These are phyloP conservation scores for Aphidius colemani DNA, from an alignment of 2,888 invertebrate genomes.

Conservation along the genomic window DNA sequence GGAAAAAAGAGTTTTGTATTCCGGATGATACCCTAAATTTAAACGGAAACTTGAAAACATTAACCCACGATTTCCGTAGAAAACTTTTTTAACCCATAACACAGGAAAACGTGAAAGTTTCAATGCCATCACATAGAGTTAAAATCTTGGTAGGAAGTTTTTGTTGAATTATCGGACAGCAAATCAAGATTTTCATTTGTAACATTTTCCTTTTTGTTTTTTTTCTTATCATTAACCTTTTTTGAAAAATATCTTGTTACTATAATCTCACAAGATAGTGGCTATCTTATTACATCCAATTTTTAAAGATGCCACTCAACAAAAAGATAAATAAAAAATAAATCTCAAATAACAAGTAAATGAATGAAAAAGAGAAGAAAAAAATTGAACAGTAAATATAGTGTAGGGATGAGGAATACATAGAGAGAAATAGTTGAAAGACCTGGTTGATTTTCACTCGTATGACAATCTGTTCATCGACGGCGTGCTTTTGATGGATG, in stretches of 20 bases:
- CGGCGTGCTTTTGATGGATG: constrained; percentile 43
- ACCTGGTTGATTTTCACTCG: constrained; percentile 14
- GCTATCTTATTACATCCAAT: too few relatives aligned
- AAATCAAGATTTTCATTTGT: too few relatives aligned
- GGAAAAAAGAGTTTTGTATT: constrained; percentile 15
- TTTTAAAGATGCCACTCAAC: too few relatives aligned
- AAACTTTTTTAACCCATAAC: background rate
- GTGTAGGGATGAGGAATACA: background rate
- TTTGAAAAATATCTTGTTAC: too few relatives aligned
- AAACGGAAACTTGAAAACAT: constrained; percentile 20
- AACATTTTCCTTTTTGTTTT: too few relatives aligned
- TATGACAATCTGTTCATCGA: constrained; percentile 32
- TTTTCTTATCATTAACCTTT: too few relatives aligned
- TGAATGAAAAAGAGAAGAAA: constrained; percentile 4
- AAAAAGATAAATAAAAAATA: background rate
- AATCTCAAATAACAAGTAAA: constrained; percentile 3
- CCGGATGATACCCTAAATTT: constrained; percentile 19
- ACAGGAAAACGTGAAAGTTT: constrained; percentile 1
- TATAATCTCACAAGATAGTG: too few relatives aligned
- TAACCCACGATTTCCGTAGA: constrained; percentile 9
- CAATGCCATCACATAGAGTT: background rate
- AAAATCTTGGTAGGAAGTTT: too few relatives aligned
- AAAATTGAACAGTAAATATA: constrained; percentile 13
- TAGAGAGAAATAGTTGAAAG: too few relatives aligned
- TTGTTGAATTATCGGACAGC: too few relatives aligned